Evolutionary conservation across 2,113 vertebrate species (phyloP).

Genomic region (Crotalus tigris): DNA sequence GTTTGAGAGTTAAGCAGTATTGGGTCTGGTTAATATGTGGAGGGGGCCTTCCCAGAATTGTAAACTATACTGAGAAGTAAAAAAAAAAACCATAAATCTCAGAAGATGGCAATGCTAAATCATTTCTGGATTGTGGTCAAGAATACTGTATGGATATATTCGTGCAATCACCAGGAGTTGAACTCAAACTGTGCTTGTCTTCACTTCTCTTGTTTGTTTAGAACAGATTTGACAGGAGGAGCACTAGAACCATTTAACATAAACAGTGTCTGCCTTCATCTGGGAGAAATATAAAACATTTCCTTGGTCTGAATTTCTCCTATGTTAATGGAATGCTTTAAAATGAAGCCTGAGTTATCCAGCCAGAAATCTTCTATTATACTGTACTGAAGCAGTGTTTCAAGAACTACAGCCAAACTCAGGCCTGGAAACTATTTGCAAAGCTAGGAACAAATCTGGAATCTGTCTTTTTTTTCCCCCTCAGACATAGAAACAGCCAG

Average conservation of each 20-base stretch:
- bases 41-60: background rate
- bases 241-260: background rate
- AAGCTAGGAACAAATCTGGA: background rate
- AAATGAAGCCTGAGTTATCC: background rate
- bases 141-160: background rate
- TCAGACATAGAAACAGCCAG: background rate
- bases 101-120: background rate
- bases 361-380: background rate
- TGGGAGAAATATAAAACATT: background rate
- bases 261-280: background rate
- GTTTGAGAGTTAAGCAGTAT: background rate
- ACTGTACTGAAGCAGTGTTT: background rate
- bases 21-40: background rate
- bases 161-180: background rate
- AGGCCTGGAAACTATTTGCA: background rate
- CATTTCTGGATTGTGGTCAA: background rate
- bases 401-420: background rate
- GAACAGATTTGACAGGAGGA: background rate
- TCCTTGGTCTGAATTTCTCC: background rate
- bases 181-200: background rate
- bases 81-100: background rate
- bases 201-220: constrained; percentile 3
- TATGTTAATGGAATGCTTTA: background rate
- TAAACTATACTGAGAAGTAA: background rate
- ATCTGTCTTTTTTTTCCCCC: background rate